Evolutionary conservation across 2,113 vertebrate species (phyloP), one percentile per base, ranked within the genome.

Genomic region (Climacteris rufus): DNA sequence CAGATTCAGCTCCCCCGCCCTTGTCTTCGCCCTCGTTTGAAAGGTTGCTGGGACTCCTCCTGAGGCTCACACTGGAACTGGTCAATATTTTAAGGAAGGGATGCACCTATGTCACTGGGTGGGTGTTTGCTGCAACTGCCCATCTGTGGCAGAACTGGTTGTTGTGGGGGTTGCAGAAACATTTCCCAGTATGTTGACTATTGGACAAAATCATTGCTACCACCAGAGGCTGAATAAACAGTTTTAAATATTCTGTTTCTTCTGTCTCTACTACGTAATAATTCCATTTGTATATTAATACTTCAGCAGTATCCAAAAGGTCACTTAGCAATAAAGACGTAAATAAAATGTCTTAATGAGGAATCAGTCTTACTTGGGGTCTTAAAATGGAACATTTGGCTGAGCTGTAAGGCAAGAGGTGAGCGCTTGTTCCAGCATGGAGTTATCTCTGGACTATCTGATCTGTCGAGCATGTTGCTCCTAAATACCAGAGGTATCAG

Each of bases 121-220:
- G 59, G 0, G 0, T 37, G 5, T 1, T 3, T 7, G 1, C 42
- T 69, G 17, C 54, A 53, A 6, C 33, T 30, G 31, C 14, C 66
- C 22, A 39, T 30, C 22, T 33, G 4, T 28, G 63, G 37, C 59
- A 79, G 25, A 33, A 33, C 28, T 42, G 40, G 25, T 56, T 79
- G 69, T 54, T 7, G 1, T 1, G 7, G 44, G 49, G 22, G 14
- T 30, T 44, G 42, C 47, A 61, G 76, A 39, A 75, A 45, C 47
- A 42, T 42, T 63, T 70, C 72, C 33, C 28, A 8, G 3, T 50
- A 0, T 27, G 5, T 66, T 75, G 83, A 40, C 17, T 78, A 1
- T 47, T 45, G 52, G 81, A 42, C 66, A 28, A 57, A 77, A 15
- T 45, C 1, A 2, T 61, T 78, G 44, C 44, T 68, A 37, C 47